Conservation (phyloP, 2,888 invertebrate species). For the Pterostichus niger region DNA sequence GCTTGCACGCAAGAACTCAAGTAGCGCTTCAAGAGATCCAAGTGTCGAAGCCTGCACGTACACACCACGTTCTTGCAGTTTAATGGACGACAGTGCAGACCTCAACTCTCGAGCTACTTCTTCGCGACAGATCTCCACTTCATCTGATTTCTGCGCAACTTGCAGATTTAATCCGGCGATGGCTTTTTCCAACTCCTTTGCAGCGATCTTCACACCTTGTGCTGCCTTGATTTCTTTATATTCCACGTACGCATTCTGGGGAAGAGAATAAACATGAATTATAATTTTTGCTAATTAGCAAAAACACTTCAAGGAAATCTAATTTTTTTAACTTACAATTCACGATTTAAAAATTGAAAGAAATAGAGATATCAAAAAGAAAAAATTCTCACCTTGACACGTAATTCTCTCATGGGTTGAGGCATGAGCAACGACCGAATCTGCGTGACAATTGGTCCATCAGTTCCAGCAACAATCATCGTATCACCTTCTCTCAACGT, state of each 20-base stretch:
- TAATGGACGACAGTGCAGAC: constrained; percentile 94
- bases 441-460: constrained; percentile 98
- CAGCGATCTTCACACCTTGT: constrained; percentile 99
- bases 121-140: constrained; percentile 91
- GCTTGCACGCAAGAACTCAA: constrained; percentile 94
- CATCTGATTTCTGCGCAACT: constrained; percentile 95
- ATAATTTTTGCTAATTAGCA: no score
- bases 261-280: constrained; percentile 61
- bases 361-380: neutral
- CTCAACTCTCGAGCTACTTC: constrained; percentile 93
- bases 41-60: constrained; percentile 99
- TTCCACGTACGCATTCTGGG: constrained; percentile 93
- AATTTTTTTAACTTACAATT: no score
- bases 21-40: constrained; percentile 97
- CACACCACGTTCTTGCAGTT: constrained; percentile 94
- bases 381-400: constrained; percentile 88
- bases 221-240: constrained; percentile 97
- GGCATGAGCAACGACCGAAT: constrained; percentile 98
- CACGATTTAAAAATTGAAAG: no score
- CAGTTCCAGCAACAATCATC: constrained; percentile 96
- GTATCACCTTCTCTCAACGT: constrained; percentile 95
- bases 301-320: no score
- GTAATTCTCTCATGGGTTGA: constrained; percentile 96
- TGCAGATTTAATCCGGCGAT: constrained; percentile 96
- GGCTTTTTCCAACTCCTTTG: constrained; percentile 98